Percentiles rank a stretch among this genome's conserved stretches.
phyloP scores from a whole-genome alignment of 92 coral and sea anemone species.

The Meandrina meandrites region DNA sequence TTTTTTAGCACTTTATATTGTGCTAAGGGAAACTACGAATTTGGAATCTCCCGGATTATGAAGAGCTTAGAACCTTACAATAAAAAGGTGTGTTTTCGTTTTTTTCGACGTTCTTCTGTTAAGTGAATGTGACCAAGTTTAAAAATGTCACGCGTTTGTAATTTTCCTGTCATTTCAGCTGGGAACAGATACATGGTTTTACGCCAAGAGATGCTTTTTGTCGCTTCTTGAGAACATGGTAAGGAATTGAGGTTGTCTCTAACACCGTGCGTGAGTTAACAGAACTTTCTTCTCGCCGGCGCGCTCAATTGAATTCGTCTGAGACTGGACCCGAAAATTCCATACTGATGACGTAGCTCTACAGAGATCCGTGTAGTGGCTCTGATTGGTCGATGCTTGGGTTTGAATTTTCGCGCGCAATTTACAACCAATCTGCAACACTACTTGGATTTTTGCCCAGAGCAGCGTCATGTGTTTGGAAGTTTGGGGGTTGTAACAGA shows the following conservation, averaged over 20 bases:
- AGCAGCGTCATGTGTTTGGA: too few relatives aligned
- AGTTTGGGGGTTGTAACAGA: too few relatives aligned
- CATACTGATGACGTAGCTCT: too few relatives aligned
- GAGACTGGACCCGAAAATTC: not conserved
- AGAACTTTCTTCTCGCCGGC: not conserved
- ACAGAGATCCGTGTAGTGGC: not conserved
- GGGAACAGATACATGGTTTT: slow-evolving; percentile 99
- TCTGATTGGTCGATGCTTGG: not conserved
- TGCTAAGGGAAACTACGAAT: slow-evolving; percentile 97
- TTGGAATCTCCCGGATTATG: slow-evolving; percentile 97
- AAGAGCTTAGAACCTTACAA: slow-evolving; percentile 97
- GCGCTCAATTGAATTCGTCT: not conserved
- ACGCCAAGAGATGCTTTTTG: slow-evolving; percentile 95
- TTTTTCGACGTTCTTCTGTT: not conserved
- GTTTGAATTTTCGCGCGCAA: not conserved
- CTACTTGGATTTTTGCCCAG: too few relatives aligned
- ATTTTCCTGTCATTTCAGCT: slow-evolving; percentile 57
- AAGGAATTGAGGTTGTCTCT: not conserved
- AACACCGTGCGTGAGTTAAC: not conserved
- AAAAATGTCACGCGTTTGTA: not conserved
- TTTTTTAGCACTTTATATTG: slow-evolving; percentile 81
- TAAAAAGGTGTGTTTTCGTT: slow-evolving; percentile 69
- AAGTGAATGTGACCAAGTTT: not conserved
- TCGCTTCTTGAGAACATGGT: slow-evolving; percentile 96
- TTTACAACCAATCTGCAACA: not conserved